These are phyloP conservation scores for Gopherus flavomarginatus DNA, from an alignment of 2,113 vertebrate genomes.

Conservation along the genomic window DNA sequence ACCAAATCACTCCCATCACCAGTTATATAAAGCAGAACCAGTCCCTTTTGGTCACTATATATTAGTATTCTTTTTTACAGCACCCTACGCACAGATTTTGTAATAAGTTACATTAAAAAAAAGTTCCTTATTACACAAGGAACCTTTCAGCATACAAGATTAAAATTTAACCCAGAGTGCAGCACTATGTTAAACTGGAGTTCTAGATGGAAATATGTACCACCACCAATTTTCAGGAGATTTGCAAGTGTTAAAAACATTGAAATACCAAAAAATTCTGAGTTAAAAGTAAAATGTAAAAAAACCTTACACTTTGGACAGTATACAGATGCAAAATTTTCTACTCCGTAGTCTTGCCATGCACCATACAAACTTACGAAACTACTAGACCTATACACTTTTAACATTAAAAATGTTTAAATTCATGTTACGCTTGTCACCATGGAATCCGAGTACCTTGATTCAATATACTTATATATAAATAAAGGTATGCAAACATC, in stretches of 20 bases:
- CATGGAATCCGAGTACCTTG: not conserved
- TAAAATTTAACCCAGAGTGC: not conserved
- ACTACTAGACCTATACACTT: too few species aligned
- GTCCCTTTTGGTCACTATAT: not conserved
- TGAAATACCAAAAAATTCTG: not conserved
- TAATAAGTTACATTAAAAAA: not conserved
- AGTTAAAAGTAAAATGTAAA: not conserved
- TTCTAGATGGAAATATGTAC: not conserved
- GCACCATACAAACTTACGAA: too few species aligned
- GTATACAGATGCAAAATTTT: not conserved
- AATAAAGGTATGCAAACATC: accelerated
- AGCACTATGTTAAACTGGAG: not conserved
- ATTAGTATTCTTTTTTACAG: not conserved
- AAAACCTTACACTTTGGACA: not conserved
- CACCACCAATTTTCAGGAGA: not conserved
- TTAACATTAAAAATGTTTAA: too few species aligned
- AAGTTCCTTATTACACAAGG: not conserved
- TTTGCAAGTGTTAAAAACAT: not conserved
- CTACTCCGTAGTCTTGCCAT: too few species aligned
- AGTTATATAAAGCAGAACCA: not conserved
- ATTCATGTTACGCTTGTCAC: not conserved
- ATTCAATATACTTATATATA: not conserved
- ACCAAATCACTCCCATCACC: not conserved
- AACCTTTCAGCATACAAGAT: not conserved
- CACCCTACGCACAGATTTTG: not conserved